Evolutionary conservation across 2,797 vertebrate species (phyloP), one percentile per base, ranked within the genome.

Genomic region (Pangasius mekongensis): DNA sequence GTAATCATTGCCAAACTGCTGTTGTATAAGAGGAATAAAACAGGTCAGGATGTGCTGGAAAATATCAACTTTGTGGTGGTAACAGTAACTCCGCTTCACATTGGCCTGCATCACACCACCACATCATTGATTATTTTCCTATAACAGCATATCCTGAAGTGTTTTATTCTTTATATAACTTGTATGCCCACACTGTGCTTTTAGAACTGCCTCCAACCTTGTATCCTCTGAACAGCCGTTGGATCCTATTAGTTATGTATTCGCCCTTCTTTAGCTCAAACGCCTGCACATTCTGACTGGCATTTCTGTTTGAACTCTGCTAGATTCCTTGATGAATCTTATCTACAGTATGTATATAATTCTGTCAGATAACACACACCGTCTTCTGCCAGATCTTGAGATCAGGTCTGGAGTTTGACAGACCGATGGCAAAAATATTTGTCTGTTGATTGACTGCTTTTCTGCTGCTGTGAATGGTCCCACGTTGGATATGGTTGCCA

Each of bases 141-240:
- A 20, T 66, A 83, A 49, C 43, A 33, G 27, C 43, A 83, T 11
- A 66, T 67, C 62, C 62, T 66, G 82, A 20, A 49, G 14, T 52
- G 82, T 67, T 83, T 47, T 83, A 20, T 10, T 83, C n/a, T 83
- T 83, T 83, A 83, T 30, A 52, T 83, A 83, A 83, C 82, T 30
- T 30, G 6, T 52, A 67, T 49, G 82, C 82, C 82, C 82, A 67
- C 82, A 49, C 62, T 52, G 18, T 49, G 62, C n/a, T 62, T 83
- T 83, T 83, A 66, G 62, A 83, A 66, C 62, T 83, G 43, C 82
- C 62, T 83, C 27, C 62, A 52, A 52, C 62, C 36, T 0, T 39
- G 58, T n/a, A 64, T 64, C 58, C 36, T 83, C 33, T 20, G 7
- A 67, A 83, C 60, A 83, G 62, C 39, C 43, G 30, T 66, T 43